Evolutionary conservation across 2,113 vertebrate species (phyloP), one percentile per base, ranked within the genome.

Genomic region (Daubentonia madagascariensis): DNA sequence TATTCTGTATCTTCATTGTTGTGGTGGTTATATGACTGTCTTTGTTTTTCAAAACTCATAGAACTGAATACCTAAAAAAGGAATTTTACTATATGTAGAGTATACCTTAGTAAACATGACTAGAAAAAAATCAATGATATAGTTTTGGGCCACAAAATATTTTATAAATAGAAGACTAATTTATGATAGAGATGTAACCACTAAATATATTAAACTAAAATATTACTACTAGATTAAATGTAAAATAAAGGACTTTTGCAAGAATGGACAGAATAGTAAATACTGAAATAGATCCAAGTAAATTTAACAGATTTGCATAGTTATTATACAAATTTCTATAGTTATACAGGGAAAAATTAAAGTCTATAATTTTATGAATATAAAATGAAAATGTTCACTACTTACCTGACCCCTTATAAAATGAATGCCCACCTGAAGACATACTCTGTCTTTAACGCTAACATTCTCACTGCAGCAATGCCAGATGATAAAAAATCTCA

Each of bases 341-440:
- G n/a, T 91, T 45, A 92, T 9, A 37, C 52, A 78, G 20, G 40
- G 23, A 85, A 96, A 50, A 96, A 50, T 89, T 78, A 87, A 89
- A 61, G 14, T 78, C 37, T 85, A 6, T 72, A 57, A 48, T 4
- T 79, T 32, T 73, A 50, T 28, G 0, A 87, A 89, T 85, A 73
- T 59, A 57, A 93, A 81, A 85, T 73, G 35, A 91, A 93, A 84
- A 78, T 67, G 17, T 54, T 94, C 8, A 25, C 50, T 89, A 37
- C 35, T 52, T 94, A 79, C 35, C 40, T 68, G 48, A 50, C 50
- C 89, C 35, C 72, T 94, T 91, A 52, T 10, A 59, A 85, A 91
- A 59, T 65, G 70, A 78, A 78, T 48, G 5, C 20, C 10, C 84
- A 73, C 25, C n/a, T 68, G 20, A 93, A 80, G 32, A 61, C 43